Evolutionary conservation across 2,797 vertebrate species (phyloP), one percentile per base, ranked within the genome.

Genomic region (Tapera naevia): DNA sequence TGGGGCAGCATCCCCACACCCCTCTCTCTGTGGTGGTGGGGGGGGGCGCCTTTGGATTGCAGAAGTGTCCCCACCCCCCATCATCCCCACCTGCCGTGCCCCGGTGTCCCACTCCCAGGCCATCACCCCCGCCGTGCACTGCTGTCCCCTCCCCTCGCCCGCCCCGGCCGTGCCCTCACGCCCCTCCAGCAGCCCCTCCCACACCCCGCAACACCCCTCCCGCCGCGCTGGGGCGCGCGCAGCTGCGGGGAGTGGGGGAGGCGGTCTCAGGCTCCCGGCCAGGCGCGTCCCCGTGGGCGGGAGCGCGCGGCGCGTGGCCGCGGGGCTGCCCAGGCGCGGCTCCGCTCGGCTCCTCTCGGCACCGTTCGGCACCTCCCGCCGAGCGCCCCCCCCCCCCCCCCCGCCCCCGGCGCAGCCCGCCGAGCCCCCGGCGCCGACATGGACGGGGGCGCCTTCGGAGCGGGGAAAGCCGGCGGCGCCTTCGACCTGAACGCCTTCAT

Each of bases 371-470:
- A n/a, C n/a, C 56, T 76, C 86, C 78, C 60, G 94, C 96, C 95
- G 85, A 93, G 88, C 86, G 88, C 88, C 89, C 73, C 62, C 13
- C 54, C 61, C 57, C 46, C 65, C 66, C 22, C 45, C 45, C 45
- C 89, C 73, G 62, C 13, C 54, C 61, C 57, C 46, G 41, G 41
- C 11, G 43, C 65, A 66, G 22, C 45, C 45, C 45, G 51, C 73
- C 64, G 61, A 65, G 46, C 46, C 46, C 75, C 91, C 96, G 89
- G 79, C 72, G 80, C 83, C 89, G 88, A 83, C 92, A 99, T 99
- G 98, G 99, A 99, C 97, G 98, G 99, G 95, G 98, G 98, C 97
- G 99, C 99, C 83, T 99, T 99, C 92, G 99, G 99, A 98, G 99
- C 99, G 25, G 99, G 98, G 88, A 99, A 99, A 98, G 99, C 99